Base-by-base conservation (phyloP, 1,140 invertebrate species). In the Oreohelix idahoensis region DNA sequence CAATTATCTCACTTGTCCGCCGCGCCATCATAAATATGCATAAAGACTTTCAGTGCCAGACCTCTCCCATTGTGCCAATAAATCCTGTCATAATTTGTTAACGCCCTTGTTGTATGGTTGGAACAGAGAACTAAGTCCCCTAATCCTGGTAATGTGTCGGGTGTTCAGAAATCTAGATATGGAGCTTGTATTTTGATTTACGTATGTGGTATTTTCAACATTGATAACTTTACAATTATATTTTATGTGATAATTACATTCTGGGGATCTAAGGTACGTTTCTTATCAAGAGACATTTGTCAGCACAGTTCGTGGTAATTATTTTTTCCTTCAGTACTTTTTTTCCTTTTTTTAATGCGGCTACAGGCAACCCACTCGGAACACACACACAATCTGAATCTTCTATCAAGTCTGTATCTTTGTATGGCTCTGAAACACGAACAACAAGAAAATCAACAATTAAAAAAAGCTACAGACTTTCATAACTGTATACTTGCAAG, bases 1-100 rank as follows among this genome's bases (percentile, higher is more conserved):
- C 17, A 49, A 49, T 49, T 49, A 49, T 17, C 17, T 17, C 45
- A 8, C 45, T 58, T 58, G 53, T 58, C 53, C 8, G 8, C 26
- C 5, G 13, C 53, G 13, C 26, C 26, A n/a, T 58, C 53, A 58
- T 58, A 58, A 58, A 58, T 58, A 15, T n/a, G 10, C 53, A 23
- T 58, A 15, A 58, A n/a, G 13, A n/a, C 8, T 23, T 23, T 58
- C 26, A 49, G 10, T 58, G 53, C 53, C 53, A n/a, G 26, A 58
- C 23, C 26, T n/a, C 5, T 58, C 26, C 26, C 23, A 32, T 66
- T 32, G 8, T 66, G n/a, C 8, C 29, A 66, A 10, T 66, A 66
- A 66, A 66, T 32, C 29, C 63, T 66, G n/a, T 66, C 29, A 29
- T 66, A 29, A 66, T 66, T 66, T 66, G 63, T 66, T 32, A 66